Evolutionary conservation across 1,140 invertebrate species (phyloP).

Genomic region (Temnothorax longispinosus): DNA sequence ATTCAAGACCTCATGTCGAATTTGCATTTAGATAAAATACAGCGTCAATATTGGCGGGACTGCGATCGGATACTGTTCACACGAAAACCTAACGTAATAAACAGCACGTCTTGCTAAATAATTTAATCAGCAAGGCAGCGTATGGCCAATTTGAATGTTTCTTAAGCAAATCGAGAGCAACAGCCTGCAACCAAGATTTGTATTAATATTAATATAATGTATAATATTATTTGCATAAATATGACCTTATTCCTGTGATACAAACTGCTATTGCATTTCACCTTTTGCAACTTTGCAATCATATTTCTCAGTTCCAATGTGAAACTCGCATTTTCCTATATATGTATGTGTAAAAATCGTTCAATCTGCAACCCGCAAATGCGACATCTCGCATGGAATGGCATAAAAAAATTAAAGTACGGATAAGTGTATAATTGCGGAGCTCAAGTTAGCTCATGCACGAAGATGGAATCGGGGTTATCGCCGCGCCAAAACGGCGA

Average conservation of each 20-base stretch:
- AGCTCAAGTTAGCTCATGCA: slow-evolving; percentile 20
- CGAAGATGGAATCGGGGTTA: slow-evolving; percentile 30
- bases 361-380: neutral
- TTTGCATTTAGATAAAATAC: slow-evolving; percentile 69
- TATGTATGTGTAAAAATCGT: neutral
- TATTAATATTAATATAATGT: neutral
- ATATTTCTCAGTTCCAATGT: neutral
- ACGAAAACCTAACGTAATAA: slow-evolving; percentile 48
- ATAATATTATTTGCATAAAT: too few relatives aligned
- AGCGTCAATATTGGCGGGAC: slow-evolving; percentile 54
- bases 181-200: neutral
- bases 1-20: slow-evolving; percentile 51
- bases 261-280: neutral
- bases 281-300: neutral
- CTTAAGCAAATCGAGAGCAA: neutral
- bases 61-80: slow-evolving; percentile 33
- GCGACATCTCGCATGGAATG: neutral
- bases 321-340: neutral
- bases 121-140: slow-evolving; percentile 11
- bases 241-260: neutral
- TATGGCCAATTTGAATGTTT: neutral
- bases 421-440: slow-evolving; percentile 39
- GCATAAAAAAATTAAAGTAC: slow-evolving; percentile 19
- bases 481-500: slow-evolving; percentile 34
- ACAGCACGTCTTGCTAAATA: slow-evolving; percentile 31